Evolutionary conservation across 2,888 invertebrate species (phyloP).

Genomic region (Caenorhabditis panamensis): DNA sequence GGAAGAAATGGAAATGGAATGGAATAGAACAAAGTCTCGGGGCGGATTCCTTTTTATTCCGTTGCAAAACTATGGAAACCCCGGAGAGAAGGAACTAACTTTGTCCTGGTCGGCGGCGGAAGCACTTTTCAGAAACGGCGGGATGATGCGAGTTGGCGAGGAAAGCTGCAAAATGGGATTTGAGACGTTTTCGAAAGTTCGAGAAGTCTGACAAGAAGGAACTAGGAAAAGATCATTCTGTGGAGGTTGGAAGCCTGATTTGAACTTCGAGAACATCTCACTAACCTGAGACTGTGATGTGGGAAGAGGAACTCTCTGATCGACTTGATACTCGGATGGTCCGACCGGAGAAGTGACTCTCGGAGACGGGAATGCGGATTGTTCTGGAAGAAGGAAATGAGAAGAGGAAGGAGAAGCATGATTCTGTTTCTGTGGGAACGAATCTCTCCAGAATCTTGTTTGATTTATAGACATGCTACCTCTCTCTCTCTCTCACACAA

Average conservation of each 20-base stretch:
- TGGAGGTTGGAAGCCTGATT: no score
- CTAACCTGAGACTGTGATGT: no score
- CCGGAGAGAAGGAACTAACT: conserved; percentile 56
- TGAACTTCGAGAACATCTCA: no score
- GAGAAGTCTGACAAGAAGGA: no score
- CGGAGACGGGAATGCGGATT: conserved; percentile 15
- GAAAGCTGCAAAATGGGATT: no score
- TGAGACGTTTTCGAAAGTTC: no score
- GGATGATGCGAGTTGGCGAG: conserved; percentile 66
- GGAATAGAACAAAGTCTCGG: no score
- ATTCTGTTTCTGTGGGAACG: no score
- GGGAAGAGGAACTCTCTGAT: conserved; percentile 36
- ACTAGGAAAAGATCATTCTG: no score
- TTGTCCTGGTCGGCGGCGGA: conserved; percentile 65
- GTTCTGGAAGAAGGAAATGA: not conserved
- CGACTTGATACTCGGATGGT: conserved; percentile 46
- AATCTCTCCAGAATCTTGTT: conserved; percentile 23
- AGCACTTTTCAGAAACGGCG: conserved; percentile 70
- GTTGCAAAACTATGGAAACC: conserved; percentile 9
- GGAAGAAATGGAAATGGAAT: conserved; percentile 11
- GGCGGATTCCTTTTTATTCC: no score
- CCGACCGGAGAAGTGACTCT: conserved; percentile 31
- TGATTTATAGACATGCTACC: conserved; percentile 45
- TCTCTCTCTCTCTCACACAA: no score
- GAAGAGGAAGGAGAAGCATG: no score